phyloP scores from a whole-genome alignment of 2,797 vertebrate genomes.

The Pangasius krempfi region DNA sequence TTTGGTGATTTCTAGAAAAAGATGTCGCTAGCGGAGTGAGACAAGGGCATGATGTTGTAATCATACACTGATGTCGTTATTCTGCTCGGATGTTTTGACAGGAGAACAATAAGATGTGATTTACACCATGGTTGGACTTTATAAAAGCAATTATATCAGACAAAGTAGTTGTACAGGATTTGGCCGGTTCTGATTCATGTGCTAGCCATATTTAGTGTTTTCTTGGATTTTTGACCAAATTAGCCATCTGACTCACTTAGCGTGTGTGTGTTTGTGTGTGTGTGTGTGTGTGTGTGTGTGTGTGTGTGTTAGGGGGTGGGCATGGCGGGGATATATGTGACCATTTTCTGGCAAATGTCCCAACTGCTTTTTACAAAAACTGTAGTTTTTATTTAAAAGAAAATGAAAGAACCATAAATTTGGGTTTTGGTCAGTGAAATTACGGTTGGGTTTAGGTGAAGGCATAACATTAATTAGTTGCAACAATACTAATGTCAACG shows the following conservation, averaged over 20 bases:
- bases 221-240: not conserved
- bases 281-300: not conserved
- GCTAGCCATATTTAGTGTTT: not conserved
- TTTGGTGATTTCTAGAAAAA: slow-evolving; percentile 6
- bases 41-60: slow-evolving; percentile 34
- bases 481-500: not conserved
- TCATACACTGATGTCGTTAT: slow-evolving; percentile 26
- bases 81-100: slow-evolving; percentile 34
- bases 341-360: not conserved
- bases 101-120: slow-evolving; percentile 20
- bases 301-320: not conserved
- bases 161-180: not conserved
- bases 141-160: slow-evolving; percentile 27
- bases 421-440: not conserved
- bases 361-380: not conserved
- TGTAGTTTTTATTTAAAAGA: not conserved
- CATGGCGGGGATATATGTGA: not conserved
- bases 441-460: not conserved
- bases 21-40: not conserved
- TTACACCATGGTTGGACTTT: slow-evolving; percentile 22
- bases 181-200: not conserved
- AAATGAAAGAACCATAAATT: not conserved
- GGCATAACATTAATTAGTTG: not conserved
- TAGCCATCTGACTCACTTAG: not conserved
- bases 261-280: not conserved